phyloP scores from a whole-genome alignment of 2,113 vertebrate genomes.

The Pelmatolapia mariae region DNA sequence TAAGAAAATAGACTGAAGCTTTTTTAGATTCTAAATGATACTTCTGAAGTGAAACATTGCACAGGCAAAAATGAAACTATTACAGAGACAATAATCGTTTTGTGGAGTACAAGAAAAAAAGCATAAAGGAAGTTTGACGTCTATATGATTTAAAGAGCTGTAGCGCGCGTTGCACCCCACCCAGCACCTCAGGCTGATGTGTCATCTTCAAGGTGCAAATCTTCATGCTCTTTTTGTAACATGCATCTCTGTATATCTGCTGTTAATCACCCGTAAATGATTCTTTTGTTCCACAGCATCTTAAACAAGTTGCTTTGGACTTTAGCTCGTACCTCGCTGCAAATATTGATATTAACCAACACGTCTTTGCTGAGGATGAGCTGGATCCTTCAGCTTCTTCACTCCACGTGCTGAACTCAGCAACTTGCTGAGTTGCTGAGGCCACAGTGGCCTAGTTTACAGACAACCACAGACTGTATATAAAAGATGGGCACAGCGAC shows the following conservation, averaged over 20 bases:
- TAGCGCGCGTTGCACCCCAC: not conserved
- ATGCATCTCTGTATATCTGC: not conserved
- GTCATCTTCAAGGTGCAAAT: not conserved
- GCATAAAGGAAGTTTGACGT: not conserved
- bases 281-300: not conserved
- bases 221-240: not conserved
- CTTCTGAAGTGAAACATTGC: not conserved
- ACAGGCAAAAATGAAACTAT: not conserved
- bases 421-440: not conserved
- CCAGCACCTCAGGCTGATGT: not conserved
- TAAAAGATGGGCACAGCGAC: not conserved
- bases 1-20: not conserved
- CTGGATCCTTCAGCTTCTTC: not conserved
- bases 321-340: fast-evolving
- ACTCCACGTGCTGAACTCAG: fast-evolving
- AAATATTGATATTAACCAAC: not conserved
- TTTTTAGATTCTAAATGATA: not conserved
- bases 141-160: not conserved
- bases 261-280: not conserved
- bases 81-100: not conserved
- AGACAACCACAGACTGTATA: not conserved
- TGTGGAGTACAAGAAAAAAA: not conserved
- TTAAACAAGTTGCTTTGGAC: not conserved
- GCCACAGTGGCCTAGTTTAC: not conserved
- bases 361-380: not conserved